Evolutionary conservation across 1,140 invertebrate genomes (phyloP), one percentile per base, ranked within the genome.

Genomic region (Brachionus plicatilis): DNA sequence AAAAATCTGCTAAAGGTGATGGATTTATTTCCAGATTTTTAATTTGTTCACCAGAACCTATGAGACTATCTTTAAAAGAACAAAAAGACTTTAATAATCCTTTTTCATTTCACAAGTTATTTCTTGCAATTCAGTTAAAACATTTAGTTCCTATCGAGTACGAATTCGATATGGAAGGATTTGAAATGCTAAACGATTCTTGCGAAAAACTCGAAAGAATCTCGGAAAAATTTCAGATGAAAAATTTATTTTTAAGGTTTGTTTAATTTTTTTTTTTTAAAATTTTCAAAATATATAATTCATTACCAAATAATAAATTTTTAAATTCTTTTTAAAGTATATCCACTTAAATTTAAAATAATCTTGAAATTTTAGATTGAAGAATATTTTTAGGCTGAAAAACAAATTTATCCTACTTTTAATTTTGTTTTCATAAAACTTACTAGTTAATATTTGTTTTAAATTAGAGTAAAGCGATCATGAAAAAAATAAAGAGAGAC

Each of bases 1-100:
- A 65, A 27, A 65, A 24, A 65, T 47, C 45, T 47, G 3, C 1
- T 24, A 65, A 65, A 65, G 17, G 17, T 65, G 56, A 65, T 65
- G 56, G 20, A 65, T 65, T 65, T 65, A 65, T 65, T 24, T 65
- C 56, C n/a, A 65, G 56, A 65, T 65, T 65, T 65, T 65, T 65
- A 65, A 24, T 65, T 24, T 24, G 17, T 27, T 4, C n/a, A 20
- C 56, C 56, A 65, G 56, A 65, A 27, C 3, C 56, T 20, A 65
- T 65, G 56, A 65, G 56, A 65, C n/a, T 65, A 20, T 20, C n/a
- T 17, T 27, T 65, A 17, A 65, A 65, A 65, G 56, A 65, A 20
- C 56, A 65, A 65, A 65, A 27, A 65, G n/a, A n/a, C n/a, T n/a
- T n/a, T n/a, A n/a, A n/a, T n/a, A n/a, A n/a, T n/a, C n/a, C n/a